A percentile compares a stretch with the other conserved stretches of the same genome.
Conservation (phyloP, 2,797 vertebrate genomes). For the Tokudaia tokunoshimensis region DNA sequence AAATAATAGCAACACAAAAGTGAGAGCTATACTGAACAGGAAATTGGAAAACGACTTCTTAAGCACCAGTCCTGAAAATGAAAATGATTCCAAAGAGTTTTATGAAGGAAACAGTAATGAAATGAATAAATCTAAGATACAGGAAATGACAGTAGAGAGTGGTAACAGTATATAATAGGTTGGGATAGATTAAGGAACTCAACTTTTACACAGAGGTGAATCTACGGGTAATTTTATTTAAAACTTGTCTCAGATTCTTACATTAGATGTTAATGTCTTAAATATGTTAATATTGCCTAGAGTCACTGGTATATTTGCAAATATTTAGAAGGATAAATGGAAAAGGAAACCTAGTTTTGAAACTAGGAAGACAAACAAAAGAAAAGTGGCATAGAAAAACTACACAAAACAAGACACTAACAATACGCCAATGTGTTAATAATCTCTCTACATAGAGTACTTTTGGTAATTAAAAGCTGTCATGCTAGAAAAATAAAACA, state of each 20-base stretch:
- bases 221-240: not conserved
- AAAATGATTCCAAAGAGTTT: not conserved
- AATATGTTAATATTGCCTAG: not conserved
- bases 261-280: not conserved
- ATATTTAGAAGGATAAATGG: not conserved
- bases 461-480: slow-evolving; percentile 49
- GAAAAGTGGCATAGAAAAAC: not conserved
- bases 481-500: slow-evolving; percentile 8
- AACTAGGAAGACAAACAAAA: not conserved
- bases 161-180: not conserved
- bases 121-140: slow-evolving; percentile 11
- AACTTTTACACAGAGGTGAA: not conserved
- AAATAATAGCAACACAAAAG: not conserved
- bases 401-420: not conserved
- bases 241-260: not conserved
- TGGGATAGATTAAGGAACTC: not conserved
- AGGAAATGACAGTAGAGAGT: not conserved
- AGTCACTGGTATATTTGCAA: not conserved
- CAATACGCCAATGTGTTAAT: not conserved
- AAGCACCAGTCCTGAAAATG: not conserved
- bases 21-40: not conserved
- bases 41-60: not conserved
- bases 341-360: not conserved
- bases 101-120: slow-evolving; percentile 5
- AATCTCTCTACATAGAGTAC: not conserved